phyloP scores from a whole-genome alignment of 2,888 invertebrate genomes.

The Aporophyla lueneburgensis region DNA sequence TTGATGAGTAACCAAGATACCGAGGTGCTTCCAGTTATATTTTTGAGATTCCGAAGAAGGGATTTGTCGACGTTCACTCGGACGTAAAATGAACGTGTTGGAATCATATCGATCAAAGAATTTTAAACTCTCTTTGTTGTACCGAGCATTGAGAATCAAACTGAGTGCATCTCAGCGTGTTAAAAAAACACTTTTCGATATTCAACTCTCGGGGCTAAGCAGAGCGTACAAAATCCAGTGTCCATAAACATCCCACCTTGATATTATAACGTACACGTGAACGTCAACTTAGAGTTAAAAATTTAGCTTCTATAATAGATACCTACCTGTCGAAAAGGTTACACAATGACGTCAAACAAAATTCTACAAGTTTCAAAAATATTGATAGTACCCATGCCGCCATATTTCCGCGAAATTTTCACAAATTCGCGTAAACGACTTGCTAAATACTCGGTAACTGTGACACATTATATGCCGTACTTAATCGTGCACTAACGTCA shows the following conservation, averaged over 20 bases:
- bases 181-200: too few species aligned
- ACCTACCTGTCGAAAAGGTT: background rate
- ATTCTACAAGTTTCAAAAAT: background rate
- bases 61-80: background rate
- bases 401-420: background rate
- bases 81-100: too few species aligned
- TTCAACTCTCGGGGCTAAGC: too few species aligned
- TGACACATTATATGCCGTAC: conserved; percentile 10
- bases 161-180: too few species aligned
- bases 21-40: background rate
- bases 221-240: too few species aligned
- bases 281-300: background rate
- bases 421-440: conserved; percentile 5
- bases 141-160: too few species aligned
- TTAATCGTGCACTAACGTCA: conserved; percentile 24
- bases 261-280: too few species aligned
- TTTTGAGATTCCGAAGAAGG: background rate
- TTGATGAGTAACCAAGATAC: background rate
- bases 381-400: background rate
- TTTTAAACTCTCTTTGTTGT: too few species aligned
- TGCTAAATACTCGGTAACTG: conserved; percentile 9
- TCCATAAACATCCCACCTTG: too few species aligned
- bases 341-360: conserved; percentile 7
- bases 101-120: too few species aligned
- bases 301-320: background rate